Conservation (phyloP, 2,888 invertebrate genomes). For the Parasteatoda lunata region DNA sequence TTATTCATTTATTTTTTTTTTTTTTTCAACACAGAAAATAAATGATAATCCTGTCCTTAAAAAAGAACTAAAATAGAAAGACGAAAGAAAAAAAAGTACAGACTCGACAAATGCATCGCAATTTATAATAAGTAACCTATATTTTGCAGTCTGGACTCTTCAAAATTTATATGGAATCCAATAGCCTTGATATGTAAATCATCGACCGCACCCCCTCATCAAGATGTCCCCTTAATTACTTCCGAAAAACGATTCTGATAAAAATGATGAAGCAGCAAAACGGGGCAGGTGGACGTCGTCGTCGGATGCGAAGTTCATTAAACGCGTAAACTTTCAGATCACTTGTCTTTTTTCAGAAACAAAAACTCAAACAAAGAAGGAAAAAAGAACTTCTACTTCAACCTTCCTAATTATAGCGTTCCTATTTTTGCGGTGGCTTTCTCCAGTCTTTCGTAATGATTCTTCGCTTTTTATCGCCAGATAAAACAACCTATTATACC, state of each 20-base stretch:
- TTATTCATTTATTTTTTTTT: no score
- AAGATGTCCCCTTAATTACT: slow-evolving; percentile 54
- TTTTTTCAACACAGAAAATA: no score
- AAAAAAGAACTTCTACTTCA: slow-evolving; percentile 25
- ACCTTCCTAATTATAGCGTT: slow-evolving; percentile 57
- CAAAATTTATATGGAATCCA: slow-evolving; percentile 21
- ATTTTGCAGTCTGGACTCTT: neutral
- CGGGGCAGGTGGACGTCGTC: slow-evolving; percentile 40
- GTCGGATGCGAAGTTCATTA: slow-evolving; percentile 49
- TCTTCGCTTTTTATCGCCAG: slow-evolving; percentile 57
- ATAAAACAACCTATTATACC: slow-evolving; percentile 67
- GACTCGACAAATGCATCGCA: slow-evolving; percentile 1
- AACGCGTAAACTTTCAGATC: slow-evolving; percentile 60
- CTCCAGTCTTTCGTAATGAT: slow-evolving; percentile 33
- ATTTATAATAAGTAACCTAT: neutral
- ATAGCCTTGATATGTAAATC: slow-evolving; percentile 38
- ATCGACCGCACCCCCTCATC: slow-evolving; percentile 58
- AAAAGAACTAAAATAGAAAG: neutral
- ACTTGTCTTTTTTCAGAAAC: slow-evolving; percentile 38
- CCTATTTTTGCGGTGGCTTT: slow-evolving; percentile 45
- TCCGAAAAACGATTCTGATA: slow-evolving; percentile 29
- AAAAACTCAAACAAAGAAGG: slow-evolving; percentile 37
- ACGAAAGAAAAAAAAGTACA: neutral
- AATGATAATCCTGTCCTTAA: no score
- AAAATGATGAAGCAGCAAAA: neutral